These are phyloP conservation scores for Bombylius major DNA, from an alignment of 2,888 invertebrate species.

Conservation along the genomic window DNA sequence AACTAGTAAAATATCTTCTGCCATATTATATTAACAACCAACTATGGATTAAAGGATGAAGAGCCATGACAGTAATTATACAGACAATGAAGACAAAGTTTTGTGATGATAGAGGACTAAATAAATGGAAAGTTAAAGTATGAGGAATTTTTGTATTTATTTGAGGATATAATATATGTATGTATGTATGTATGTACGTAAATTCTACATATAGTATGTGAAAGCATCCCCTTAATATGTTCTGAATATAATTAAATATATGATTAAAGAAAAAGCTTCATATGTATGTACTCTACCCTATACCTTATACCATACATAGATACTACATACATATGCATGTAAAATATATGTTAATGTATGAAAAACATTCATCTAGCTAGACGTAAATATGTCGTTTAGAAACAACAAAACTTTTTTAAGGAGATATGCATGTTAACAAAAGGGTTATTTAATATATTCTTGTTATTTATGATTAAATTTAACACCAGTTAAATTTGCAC, in stretches of 20 bases:
- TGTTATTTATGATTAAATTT: constrained; percentile 10
- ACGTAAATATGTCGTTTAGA: neutral
- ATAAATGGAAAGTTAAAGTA: neutral
- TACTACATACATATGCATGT: too few species aligned
- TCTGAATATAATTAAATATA: too few species aligned
- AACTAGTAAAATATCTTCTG: neutral
- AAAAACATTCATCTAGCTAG: neutral
- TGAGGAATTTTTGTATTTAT: too few species aligned
- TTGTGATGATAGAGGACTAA: neutral
- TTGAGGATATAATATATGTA: too few species aligned
- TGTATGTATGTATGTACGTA: too few species aligned
- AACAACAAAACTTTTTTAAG: neutral
- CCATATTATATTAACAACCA: constrained; percentile 4
- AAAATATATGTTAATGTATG: neutral
- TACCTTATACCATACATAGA: too few species aligned
- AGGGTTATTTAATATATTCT: constrained; percentile 10
- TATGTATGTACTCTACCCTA: too few species aligned
- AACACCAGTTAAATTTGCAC: neutral
- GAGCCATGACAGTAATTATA: constrained; percentile 5
- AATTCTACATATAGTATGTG: too few species aligned
- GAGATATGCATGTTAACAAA: constrained; percentile 8
- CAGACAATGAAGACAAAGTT: constrained; percentile 5
- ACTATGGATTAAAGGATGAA: constrained; percentile 9
- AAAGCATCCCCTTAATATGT: too few species aligned
- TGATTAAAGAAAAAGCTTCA: too few species aligned